Evolutionary conservation across 2,113 vertebrate genomes (phyloP).

Genomic region (Pollimyrus isidori): DNA sequence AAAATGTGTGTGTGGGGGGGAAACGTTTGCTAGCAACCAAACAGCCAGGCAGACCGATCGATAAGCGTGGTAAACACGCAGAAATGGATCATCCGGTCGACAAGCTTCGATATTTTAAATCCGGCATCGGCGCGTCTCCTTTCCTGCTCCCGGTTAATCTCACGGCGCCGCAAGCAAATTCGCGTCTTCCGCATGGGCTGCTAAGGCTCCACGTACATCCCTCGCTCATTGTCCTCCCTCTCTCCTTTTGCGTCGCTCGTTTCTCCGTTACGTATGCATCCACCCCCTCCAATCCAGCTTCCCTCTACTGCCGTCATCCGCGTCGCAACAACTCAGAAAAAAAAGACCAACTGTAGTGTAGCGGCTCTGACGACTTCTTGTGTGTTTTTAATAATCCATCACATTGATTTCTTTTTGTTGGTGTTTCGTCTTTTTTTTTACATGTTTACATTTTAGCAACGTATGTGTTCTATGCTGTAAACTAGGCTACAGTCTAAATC

Average conservation of each 20-base stretch:
- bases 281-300: not conserved
- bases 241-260: slow-evolving; percentile 3
- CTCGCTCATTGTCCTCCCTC: slow-evolving; percentile 1
- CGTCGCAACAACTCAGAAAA: slow-evolving; percentile 6
- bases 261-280: slow-evolving; percentile 8
- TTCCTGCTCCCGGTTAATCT: not conserved
- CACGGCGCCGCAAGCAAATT: not conserved
- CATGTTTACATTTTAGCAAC: not conserved
- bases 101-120: not conserved
- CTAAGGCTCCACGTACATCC: slow-evolving; percentile 1
- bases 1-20: not conserved
- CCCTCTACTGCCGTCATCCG: slow-evolving; percentile 4
- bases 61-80: not conserved
- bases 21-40: not conserved
- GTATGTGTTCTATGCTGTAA: not conserved
- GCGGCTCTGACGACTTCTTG: not conserved
- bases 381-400: not conserved
- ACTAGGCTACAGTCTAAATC: not conserved
- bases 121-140: not conserved
- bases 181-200: slow-evolving; percentile 6
- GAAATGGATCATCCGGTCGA: not conserved
- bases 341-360: slow-evolving; percentile 10
- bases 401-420: not conserved
- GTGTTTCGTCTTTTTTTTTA: not conserved
- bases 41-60: not conserved